Evolutionary conservation across 2,797 vertebrate species (phyloP).

Genomic region (Falco peregrinus): DNA sequence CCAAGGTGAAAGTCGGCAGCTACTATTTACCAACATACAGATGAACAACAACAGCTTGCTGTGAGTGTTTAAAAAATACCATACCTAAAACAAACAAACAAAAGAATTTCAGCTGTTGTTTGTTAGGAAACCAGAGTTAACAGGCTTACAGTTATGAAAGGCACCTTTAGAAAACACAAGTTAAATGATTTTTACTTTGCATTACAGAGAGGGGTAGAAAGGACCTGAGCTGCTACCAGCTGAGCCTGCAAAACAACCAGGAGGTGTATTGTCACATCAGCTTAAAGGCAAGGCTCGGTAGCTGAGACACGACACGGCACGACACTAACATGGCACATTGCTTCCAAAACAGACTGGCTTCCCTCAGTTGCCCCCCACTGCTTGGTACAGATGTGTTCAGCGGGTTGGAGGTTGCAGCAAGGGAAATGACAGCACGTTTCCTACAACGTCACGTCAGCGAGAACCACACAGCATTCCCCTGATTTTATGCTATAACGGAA

Average conservation of each 20-base stretch:
- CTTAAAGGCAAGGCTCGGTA: background rate
- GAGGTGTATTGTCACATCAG: background rate
- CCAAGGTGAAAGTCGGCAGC: background rate
- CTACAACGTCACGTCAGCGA: fast-evolving
- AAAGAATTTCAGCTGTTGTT: constrained; percentile 49
- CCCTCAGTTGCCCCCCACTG: background rate
- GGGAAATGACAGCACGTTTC: fast-evolving
- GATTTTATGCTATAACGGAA: fast-evolving
- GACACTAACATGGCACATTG: fast-evolving
- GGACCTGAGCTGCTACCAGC: background rate
- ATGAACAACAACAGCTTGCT: background rate
- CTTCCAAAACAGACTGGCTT: background rate
- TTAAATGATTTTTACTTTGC: background rate
- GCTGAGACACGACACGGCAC: background rate
- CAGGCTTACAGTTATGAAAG: background rate
- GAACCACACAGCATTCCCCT: background rate
- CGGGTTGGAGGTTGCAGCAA: background rate
- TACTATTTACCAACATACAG: background rate
- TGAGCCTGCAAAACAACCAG: background rate
- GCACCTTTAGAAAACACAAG: constrained; percentile 17
- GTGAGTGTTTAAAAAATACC: background rate
- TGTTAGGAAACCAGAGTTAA: constrained; percentile 20
- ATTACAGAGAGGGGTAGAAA: background rate
- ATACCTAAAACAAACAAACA: constrained; percentile 45
- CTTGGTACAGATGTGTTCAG: fast-evolving